Conservation (phyloP, 2,113 vertebrate genomes). For the Embiotoca jacksoni region DNA sequence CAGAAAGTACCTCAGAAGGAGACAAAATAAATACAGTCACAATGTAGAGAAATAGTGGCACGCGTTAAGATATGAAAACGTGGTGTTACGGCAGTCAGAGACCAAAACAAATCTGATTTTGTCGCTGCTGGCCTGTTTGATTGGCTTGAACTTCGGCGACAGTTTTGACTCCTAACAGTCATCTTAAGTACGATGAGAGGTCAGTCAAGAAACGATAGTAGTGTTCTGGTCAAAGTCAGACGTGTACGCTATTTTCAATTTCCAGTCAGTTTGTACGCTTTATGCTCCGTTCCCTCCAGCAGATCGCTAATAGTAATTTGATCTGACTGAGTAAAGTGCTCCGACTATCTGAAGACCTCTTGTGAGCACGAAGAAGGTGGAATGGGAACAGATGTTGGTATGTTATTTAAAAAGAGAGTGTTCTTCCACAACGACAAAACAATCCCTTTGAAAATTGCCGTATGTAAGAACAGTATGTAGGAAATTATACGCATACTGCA, state of each 20-base stretch:
- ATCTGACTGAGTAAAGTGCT: background rate
- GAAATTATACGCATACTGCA: background rate
- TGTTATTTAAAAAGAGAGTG: background rate
- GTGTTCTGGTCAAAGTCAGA: constrained; percentile 7
- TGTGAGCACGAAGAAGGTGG: background rate
- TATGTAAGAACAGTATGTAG: background rate
- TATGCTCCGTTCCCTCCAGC: background rate
- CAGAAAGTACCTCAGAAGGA: constrained; percentile 33
- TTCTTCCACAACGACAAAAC: background rate
- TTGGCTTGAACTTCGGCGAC: constrained; percentile 11
- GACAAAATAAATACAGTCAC: background rate
- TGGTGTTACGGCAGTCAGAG: background rate
- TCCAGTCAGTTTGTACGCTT: background rate
- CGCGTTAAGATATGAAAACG: background rate
- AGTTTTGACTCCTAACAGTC: background rate
- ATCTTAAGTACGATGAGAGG: constrained; percentile 8
- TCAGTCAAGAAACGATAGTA: background rate
- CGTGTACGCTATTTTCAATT: background rate
- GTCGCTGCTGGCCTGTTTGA: background rate
- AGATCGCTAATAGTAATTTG: background rate
- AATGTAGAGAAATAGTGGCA: background rate
- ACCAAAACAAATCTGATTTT: constrained; percentile 11
- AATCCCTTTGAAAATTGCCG: background rate
- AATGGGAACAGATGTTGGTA: background rate
- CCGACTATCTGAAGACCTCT: background rate